Evolutionary conservation across 2,797 vertebrate species (phyloP).

Genomic region (Babyrousa celebensis): DNA sequence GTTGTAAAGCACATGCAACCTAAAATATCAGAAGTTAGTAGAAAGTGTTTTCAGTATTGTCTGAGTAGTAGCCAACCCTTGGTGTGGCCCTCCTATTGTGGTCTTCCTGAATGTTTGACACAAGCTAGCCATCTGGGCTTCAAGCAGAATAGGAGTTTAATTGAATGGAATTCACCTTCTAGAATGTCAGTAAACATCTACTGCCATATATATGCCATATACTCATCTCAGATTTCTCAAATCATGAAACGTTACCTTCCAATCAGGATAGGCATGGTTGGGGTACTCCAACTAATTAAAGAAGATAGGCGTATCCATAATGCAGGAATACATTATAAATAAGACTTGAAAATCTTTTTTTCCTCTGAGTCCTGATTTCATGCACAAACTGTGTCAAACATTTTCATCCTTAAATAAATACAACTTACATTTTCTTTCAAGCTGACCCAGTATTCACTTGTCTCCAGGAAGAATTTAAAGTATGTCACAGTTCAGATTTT

Average conservation of each 20-base stretch:
- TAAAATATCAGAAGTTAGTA: neutral
- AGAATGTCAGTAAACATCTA: neutral
- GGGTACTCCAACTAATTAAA: neutral
- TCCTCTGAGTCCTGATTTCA: neutral
- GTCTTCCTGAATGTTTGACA: neutral
- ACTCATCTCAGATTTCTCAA: slow-evolving; percentile 35
- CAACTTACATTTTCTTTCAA: slow-evolving; percentile 53
- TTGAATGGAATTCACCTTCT: neutral
- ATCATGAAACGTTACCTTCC: neutral
- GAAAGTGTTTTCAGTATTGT: slow-evolving; percentile 5
- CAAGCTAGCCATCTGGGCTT: neutral
- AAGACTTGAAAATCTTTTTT: neutral
- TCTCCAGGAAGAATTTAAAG: slow-evolving; percentile 8
- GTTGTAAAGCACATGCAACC: neutral
- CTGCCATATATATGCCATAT: too few relatives aligned
- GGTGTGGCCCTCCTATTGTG: neutral
- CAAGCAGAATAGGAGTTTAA: neutral
- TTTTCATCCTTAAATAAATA: neutral
- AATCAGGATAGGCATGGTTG: neutral
- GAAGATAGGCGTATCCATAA: neutral
- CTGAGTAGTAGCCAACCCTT: neutral
- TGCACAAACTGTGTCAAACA: neutral
- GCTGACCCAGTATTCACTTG: neutral
- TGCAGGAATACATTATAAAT: neutral
- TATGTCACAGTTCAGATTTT: slow-evolving; percentile 9